A percentile compares a stretch with the other conserved stretches of the same genome.
Evolutionary conservation across 1,140 invertebrate species (phyloP).

Genomic region (Atta texana): DNA sequence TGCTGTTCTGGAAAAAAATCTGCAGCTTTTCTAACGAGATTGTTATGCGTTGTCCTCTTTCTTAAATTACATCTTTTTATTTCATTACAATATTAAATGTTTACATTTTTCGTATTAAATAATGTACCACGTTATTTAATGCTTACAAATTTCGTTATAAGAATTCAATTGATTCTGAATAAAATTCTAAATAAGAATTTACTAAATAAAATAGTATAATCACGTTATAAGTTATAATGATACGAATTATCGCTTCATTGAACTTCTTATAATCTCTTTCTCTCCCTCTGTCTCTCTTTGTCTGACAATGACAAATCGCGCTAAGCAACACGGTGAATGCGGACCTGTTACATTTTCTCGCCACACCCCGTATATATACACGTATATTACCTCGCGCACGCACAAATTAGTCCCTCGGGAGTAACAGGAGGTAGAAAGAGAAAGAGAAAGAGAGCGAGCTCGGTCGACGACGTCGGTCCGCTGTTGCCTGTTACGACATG

Average conservation of each 20-base stretch:
- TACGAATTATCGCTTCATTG: background rate
- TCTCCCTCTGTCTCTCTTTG: background rate
- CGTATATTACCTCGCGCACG: constrained; percentile 51
- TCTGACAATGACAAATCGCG: constrained; percentile 37
- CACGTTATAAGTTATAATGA: background rate
- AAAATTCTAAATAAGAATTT: background rate
- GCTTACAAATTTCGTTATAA: background rate
- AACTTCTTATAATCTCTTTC: too few species aligned
- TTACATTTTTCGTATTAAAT: background rate
- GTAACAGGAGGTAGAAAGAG: background rate
- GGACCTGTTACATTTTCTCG: constrained; percentile 47
- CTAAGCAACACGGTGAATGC: constrained; percentile 25
- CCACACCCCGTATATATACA: constrained; percentile 56
- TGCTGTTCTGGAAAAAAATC: constrained; percentile 3
- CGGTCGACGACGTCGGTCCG: constrained; percentile 47
- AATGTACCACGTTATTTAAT: background rate
- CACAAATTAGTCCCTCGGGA: constrained; percentile 55
- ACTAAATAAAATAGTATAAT: background rate
- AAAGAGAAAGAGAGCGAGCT: background rate
- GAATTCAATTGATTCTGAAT: too few species aligned
- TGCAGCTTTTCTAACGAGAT: background rate
- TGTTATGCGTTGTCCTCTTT: background rate
- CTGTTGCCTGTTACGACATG: constrained; percentile 51
- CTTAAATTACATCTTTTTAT: background rate
- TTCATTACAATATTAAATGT: background rate